Percentiles rank a stretch among this genome's conserved stretches.
Evolutionary conservation across 2,888 invertebrate genomes (phyloP).

Genomic region (Nesidiocoris tenuis): DNA sequence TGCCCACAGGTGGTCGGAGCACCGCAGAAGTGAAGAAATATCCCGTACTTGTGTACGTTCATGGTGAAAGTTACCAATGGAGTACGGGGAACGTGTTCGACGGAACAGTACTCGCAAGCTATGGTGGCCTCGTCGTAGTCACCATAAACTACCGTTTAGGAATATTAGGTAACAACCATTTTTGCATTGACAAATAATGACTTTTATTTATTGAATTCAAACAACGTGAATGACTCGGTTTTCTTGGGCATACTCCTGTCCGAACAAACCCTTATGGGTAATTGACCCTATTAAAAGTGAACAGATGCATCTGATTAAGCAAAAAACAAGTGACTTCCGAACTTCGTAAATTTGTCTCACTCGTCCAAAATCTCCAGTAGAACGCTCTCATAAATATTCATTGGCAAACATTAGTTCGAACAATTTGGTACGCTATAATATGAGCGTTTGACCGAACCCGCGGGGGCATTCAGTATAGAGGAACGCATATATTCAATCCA

Average conservation of each 20-base stretch:
- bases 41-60: conserved; percentile 92
- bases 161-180: conserved; percentile 49
- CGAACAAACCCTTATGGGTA: too few relatives aligned
- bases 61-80: conserved; percentile 95
- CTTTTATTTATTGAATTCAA: too few relatives aligned
- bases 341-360: too few relatives aligned
- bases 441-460: neutral
- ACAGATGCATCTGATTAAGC: too few relatives aligned
- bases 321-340: too few relatives aligned
- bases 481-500: neutral
- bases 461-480: neutral
- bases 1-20: conserved; percentile 20
- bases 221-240: too few relatives aligned
- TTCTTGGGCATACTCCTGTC: too few relatives aligned
- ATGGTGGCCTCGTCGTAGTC: conserved; percentile 84
- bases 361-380: too few relatives aligned
- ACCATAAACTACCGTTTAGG: conserved; percentile 56
- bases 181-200: too few relatives aligned
- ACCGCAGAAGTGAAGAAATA: conserved; percentile 56
- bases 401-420: neutral
- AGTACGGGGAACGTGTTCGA: conserved; percentile 98
- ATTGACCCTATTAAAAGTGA: too few relatives aligned
- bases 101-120: conserved; percentile 90
- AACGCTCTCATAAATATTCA: neutral
- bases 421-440: neutral